phyloP scores from a whole-genome alignment of 1,140 invertebrate species.

The Whitmania pigra region DNA sequence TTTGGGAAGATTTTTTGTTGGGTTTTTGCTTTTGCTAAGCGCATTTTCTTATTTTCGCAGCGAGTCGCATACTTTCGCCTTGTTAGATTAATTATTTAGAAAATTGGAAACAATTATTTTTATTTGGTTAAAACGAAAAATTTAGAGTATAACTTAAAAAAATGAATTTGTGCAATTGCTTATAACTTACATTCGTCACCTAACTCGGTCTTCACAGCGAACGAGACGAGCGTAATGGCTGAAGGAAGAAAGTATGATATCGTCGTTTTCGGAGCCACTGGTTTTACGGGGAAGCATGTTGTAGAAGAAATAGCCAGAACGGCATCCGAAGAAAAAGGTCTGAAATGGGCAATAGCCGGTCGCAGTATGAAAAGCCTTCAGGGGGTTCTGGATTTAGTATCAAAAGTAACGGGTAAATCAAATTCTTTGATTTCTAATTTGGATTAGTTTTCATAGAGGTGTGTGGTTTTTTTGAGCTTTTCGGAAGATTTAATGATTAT shows the following conservation, averaged over 20 bases:
- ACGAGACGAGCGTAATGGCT: neutral
- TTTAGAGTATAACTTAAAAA: too few relatives aligned
- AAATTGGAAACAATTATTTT: too few relatives aligned
- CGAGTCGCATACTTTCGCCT: too few relatives aligned
- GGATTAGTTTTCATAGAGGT: neutral
- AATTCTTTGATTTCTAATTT: neutral
- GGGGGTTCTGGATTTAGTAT: constrained; percentile 45
- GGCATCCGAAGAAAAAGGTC: constrained; percentile 41
- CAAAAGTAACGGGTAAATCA: constrained; percentile 18
- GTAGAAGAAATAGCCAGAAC: constrained; percentile 52
- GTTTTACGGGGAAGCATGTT: constrained; percentile 69
- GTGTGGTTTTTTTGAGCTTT: neutral
- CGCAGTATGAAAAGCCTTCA: constrained; percentile 59
- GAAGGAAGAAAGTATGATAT: constrained; percentile 32
- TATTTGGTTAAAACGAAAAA: too few relatives aligned
- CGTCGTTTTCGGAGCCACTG: constrained; percentile 56
- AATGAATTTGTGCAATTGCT: constrained; percentile 5
- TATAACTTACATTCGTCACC: too few relatives aligned
- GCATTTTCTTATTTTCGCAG: too few relatives aligned
- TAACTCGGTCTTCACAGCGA: too few relatives aligned
- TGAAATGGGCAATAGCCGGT: constrained; percentile 60
- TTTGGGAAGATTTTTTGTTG: too few relatives aligned
- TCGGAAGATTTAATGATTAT: constrained; percentile 5
- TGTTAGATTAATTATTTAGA: too few relatives aligned
- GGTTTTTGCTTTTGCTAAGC: too few relatives aligned